phyloP scores from a whole-genome alignment of 2,888 invertebrate genomes.

The Drosophila parthenogenetica region DNA sequence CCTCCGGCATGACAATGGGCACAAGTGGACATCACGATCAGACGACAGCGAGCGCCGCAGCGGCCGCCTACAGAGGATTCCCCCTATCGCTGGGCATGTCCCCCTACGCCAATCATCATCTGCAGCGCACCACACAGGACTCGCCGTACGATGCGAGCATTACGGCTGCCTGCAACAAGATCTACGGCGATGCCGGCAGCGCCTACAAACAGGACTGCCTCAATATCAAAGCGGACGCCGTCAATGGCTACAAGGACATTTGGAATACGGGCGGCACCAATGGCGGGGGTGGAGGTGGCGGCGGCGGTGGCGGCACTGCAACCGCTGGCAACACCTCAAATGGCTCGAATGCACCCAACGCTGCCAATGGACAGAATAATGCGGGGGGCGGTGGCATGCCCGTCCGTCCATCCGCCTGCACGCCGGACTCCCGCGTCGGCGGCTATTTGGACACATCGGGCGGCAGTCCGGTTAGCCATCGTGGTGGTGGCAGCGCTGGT shows the following conservation, averaged over 20 bases:
- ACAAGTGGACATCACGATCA: slow-evolving; percentile 91
- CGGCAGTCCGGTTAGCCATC: slow-evolving; percentile 89
- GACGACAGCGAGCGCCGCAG: slow-evolving; percentile 87
- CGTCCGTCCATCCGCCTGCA: slow-evolving; percentile 94
- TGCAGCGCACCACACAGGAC: slow-evolving; percentile 93
- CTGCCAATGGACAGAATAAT: slow-evolving; percentile 87
- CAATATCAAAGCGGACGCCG: slow-evolving; percentile 86
- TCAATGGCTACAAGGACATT: slow-evolving; percentile 88
- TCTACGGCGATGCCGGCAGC: slow-evolving; percentile 84
- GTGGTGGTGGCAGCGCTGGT: slow-evolving; percentile 88
- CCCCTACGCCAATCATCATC: slow-evolving; percentile 93
- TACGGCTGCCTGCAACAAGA: slow-evolving; percentile 92
- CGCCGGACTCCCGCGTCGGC: slow-evolving; percentile 93
- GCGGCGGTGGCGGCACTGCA: slow-evolving; percentile 86
- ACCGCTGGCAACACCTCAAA: slow-evolving; percentile 85
- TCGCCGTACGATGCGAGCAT: slow-evolving; percentile 96
- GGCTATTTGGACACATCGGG: slow-evolving; percentile 92
- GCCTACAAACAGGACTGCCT: slow-evolving; percentile 91
- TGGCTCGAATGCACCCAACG: slow-evolving; percentile 72
- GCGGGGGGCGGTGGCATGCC: slow-evolving; percentile 85
- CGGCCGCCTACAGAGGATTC: slow-evolving; percentile 92
- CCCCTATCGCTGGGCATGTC: slow-evolving; percentile 94
- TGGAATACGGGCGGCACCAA: slow-evolving; percentile 86
- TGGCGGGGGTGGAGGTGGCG: slow-evolving; percentile 87
- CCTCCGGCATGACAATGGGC: slow-evolving; percentile 88